Conservation (phyloP, 2,113 vertebrate genomes). For the Eretmochelys imbricata region DNA sequence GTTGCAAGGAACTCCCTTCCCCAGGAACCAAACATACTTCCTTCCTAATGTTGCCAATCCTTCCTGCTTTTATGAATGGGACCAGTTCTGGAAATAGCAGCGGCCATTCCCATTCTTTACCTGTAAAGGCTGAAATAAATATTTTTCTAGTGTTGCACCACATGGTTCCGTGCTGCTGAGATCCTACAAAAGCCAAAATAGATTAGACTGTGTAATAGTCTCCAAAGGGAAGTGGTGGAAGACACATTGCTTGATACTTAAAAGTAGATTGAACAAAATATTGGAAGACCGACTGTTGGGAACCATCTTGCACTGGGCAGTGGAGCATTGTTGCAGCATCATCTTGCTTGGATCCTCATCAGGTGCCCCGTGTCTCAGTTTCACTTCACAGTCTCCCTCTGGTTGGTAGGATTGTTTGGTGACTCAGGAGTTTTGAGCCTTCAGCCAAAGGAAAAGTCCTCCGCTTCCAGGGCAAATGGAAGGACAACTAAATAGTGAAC, state of each 20-base stretch:
- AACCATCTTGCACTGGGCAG: not conserved
- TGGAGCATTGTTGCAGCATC: not conserved
- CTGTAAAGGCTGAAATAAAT: not conserved
- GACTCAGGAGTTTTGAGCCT: not conserved
- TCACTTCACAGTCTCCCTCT: not conserved
- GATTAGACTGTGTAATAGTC: not conserved
- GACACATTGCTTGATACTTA: not conserved
- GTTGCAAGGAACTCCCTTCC: conserved; percentile 47
- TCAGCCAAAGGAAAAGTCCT: not conserved
- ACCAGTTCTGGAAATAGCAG: not conserved
- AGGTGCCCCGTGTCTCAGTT: not conserved
- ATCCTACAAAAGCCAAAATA: not conserved
- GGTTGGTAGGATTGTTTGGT: not conserved
- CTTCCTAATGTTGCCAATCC: not conserved
- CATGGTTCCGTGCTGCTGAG: not conserved
- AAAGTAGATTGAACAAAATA: not conserved
- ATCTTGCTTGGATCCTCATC: not conserved
- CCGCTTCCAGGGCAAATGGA: not conserved
- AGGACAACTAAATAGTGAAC: not conserved
- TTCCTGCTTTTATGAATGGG: not conserved
- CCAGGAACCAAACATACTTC: not conserved
- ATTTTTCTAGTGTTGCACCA: not conserved
- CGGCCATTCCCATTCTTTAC: not conserved
- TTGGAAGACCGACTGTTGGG: not conserved
- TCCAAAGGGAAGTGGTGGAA: not conserved